A percentile compares a stretch with the other conserved stretches of the same genome.
These are phyloP conservation scores for Antheraea assamensis DNA, from an alignment of 2,888 invertebrate species.

Conservation along the genomic window DNA sequence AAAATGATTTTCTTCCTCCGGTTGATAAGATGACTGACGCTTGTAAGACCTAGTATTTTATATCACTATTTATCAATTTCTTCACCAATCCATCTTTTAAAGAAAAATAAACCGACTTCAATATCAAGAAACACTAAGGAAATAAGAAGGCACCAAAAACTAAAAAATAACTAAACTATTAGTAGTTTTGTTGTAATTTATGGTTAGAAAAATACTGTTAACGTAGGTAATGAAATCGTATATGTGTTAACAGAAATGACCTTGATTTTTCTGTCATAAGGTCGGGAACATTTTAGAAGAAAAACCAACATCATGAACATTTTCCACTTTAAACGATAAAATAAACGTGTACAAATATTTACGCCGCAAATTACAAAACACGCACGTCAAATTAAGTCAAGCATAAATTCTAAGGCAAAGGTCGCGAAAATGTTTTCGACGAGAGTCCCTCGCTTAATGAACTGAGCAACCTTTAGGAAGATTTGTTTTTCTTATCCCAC, in stretches of 20 bases:
- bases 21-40: too few species aligned
- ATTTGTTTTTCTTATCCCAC: constrained; percentile 8
- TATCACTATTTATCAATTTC: too few species aligned
- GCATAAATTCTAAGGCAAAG: constrained; percentile 7
- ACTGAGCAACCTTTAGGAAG: constrained; percentile 9
- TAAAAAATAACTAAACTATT: too few species aligned
- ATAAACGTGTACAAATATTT: constrained; percentile 4
- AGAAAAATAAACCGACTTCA: too few species aligned
- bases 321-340: background rate
- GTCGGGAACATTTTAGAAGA: background rate
- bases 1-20: too few species aligned
- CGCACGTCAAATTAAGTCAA: constrained; percentile 12
- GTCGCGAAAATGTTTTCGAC: constrained; percentile 8
- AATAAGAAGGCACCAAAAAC: too few species aligned
- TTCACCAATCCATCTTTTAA: too few species aligned
- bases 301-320: background rate
- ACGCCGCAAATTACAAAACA: constrained; percentile 8
- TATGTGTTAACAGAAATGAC: background rate
- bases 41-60: too few species aligned
- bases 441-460: constrained; percentile 5
- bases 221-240: background rate
- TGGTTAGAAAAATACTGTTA: background rate
- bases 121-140: too few species aligned
- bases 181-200: background rate
- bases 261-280: background rate